phyloP scores from a whole-genome alignment of 2,888 invertebrate genomes.

The Empis livida region DNA sequence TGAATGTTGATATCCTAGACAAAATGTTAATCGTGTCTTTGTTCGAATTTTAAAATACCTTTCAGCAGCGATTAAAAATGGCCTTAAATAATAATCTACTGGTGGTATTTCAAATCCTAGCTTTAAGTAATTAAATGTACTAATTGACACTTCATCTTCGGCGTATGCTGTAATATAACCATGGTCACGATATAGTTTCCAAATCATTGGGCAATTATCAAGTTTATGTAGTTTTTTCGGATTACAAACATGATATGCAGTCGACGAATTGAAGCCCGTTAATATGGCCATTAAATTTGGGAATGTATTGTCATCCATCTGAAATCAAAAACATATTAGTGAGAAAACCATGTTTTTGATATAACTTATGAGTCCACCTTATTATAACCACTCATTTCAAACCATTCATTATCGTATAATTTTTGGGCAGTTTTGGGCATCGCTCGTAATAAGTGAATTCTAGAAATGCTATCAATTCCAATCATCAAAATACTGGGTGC shows the following conservation, averaged over 20 bases:
- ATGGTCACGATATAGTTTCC: slow-evolving; percentile 56
- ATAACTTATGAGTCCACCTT: slow-evolving; percentile 35
- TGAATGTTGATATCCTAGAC: slow-evolving; percentile 47
- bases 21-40: slow-evolving; percentile 42
- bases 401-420: slow-evolving; percentile 53
- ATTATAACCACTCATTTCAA: slow-evolving; percentile 60
- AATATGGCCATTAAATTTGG: slow-evolving; percentile 78
- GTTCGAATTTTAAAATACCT: slow-evolving; percentile 38
- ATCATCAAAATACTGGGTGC: slow-evolving; percentile 58
- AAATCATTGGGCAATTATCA: slow-evolving; percentile 62
- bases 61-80: slow-evolving; percentile 57
- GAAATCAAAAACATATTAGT: slow-evolving; percentile 6
- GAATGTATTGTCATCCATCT: slow-evolving; percentile 80
- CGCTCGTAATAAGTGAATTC: slow-evolving; percentile 60
- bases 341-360: background rate
- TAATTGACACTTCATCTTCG: slow-evolving; percentile 60
- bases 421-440: slow-evolving; percentile 59
- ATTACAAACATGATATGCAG: slow-evolving; percentile 39
- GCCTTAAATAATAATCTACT: slow-evolving; percentile 68
- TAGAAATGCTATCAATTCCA: slow-evolving; percentile 76
- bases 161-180: slow-evolving; percentile 70
- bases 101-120: slow-evolving; percentile 59
- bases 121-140: slow-evolving; percentile 58
- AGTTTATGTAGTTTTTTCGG: slow-evolving; percentile 36
- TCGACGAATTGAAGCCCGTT: slow-evolving; percentile 47